A percentile compares a stretch with the other conserved stretches of the same genome.
These are phyloP conservation scores for Phenganax stokvisi DNA, from an alignment of 92 coral and sea anemone species.

Conservation along the genomic window DNA sequence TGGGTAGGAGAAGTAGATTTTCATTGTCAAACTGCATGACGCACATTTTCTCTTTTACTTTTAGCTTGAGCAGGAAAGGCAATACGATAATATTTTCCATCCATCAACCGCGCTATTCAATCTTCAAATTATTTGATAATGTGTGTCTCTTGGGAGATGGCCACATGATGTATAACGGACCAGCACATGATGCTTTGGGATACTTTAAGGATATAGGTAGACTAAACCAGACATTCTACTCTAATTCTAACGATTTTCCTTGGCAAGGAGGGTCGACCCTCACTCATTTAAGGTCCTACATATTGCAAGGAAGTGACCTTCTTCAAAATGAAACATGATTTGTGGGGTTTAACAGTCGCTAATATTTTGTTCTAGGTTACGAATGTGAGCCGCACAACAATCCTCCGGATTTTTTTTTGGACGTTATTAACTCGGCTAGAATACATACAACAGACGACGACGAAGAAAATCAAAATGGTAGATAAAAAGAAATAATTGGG, in stretches of 20 bases:
- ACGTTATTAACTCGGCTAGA: constrained; percentile 55
- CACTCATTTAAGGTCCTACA: too few species aligned
- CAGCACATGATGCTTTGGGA: constrained; percentile 58
- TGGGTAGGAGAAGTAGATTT: neutral
- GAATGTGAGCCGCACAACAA: constrained; percentile 83
- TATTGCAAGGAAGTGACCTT: too few species aligned
- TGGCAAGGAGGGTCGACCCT: too few species aligned
- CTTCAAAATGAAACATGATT: too few species aligned
- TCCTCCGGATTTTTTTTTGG: constrained; percentile 90
- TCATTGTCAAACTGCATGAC: neutral
- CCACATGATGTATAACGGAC: constrained; percentile 83
- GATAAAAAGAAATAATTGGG: neutral
- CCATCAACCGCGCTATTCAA: constrained; percentile 95
- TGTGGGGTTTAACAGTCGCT: neutral
- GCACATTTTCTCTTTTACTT: neutral
- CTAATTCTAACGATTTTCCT: too few species aligned
- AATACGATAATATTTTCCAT: constrained; percentile 89
- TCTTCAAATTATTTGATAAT: constrained; percentile 71
- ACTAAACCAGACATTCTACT: neutral
- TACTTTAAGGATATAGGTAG: constrained; percentile 79
- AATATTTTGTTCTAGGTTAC: constrained; percentile 45
- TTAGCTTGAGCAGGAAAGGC: constrained; percentile 66
- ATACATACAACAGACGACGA: constrained; percentile 22
- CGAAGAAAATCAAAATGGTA: constrained; percentile 1
- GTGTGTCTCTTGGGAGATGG: constrained; percentile 69